A percentile compares a stretch with the other conserved stretches of the same genome.
These are phyloP conservation scores for Erythrolamprus reginae DNA, from an alignment of 2,113 vertebrate species.

Conservation along the genomic window DNA sequence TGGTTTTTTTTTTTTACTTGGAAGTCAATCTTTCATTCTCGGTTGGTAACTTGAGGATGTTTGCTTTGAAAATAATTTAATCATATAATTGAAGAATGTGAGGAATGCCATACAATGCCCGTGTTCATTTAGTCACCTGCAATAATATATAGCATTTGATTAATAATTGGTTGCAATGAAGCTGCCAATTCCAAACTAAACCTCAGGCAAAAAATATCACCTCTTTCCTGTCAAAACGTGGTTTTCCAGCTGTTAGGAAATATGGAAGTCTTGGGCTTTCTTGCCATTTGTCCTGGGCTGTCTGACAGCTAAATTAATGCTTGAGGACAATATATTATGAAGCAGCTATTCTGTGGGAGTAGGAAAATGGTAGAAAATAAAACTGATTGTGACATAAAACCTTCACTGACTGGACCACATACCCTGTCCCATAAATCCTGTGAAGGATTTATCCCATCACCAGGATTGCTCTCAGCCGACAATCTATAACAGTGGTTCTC, in stretches of 20 bases:
- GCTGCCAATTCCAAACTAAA: not conserved
- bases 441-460: not conserved
- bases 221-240: not conserved
- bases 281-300: not conserved
- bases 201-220: not conserved
- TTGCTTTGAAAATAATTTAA: not conserved
- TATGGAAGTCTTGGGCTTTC: not conserved
- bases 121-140: not conserved
- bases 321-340: not conserved
- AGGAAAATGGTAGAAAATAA: not conserved
- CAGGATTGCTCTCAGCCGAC: not conserved
- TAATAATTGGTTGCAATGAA: not conserved
- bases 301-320: not conserved
- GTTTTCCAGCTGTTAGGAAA: not conserved
- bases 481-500: too few relatives aligned
- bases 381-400: too few relatives aligned
- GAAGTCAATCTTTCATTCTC: not conserved
- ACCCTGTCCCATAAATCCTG: not conserved
- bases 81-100: not conserved
- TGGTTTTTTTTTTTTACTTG: not conserved
- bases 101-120: not conserved
- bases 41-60: not conserved
- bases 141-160: not conserved
- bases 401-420: too few relatives aligned
- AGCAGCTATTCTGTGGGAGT: not conserved